Conservation (phyloP, 2,797 vertebrate genomes). For the Phyllotis vaccarum region DNA sequence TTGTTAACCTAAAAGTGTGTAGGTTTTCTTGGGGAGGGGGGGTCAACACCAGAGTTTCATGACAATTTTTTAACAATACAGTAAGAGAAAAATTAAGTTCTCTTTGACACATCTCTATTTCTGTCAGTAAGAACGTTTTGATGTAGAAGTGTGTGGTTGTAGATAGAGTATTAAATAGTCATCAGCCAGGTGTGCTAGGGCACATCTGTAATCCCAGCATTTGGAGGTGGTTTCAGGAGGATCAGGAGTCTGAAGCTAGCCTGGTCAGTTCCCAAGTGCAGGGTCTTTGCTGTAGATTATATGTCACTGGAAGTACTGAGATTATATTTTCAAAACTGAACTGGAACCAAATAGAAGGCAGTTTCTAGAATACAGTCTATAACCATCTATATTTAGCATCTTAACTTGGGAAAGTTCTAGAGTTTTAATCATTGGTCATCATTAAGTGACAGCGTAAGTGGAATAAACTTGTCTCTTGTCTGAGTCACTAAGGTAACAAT, state of each 20-base stretch:
- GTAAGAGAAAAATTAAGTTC: neutral
- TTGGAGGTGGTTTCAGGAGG: neutral
- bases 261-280: neutral
- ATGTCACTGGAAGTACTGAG: neutral
- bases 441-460: slow-evolving; percentile 15
- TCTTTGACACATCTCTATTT: neutral
- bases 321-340: slow-evolving; percentile 19
- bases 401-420: neutral
- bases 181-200: neutral
- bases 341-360: slow-evolving; percentile 24
- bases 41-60: neutral
- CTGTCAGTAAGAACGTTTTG: neutral
- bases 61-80: neutral
- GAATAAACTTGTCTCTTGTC: slow-evolving; percentile 51
- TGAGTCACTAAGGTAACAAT: slow-evolving; percentile 50
- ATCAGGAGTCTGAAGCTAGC: neutral
- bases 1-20: neutral
- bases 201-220: neutral
- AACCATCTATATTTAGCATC: neutral
- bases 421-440: slow-evolving; percentile 39
- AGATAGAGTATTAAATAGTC: neutral
- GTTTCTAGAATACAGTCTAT: neutral
- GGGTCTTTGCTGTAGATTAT: slow-evolving; percentile 8
- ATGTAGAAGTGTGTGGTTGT: neutral
- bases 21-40: neutral